phyloP scores from a whole-genome alignment of 2,797 vertebrate genomes.

The Echiichthys vipera region DNA sequence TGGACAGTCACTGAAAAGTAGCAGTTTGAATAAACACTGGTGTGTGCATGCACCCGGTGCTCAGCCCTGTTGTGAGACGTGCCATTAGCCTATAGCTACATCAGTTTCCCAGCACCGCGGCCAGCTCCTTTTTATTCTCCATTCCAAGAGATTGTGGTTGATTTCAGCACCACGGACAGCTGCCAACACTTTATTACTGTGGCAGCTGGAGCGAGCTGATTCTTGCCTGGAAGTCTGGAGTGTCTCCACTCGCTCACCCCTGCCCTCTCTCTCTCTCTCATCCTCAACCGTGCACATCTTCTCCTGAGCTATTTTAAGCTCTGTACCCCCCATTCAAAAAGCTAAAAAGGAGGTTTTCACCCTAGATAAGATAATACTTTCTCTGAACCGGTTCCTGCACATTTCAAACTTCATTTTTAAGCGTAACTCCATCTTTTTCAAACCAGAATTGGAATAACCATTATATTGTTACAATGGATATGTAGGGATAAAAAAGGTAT shows the following conservation, averaged over 20 bases:
- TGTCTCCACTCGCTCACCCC: slow-evolving; percentile 68
- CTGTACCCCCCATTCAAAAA: slow-evolving; percentile 34
- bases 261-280: no score
- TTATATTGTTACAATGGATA: not conserved
- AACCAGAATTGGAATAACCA: not conserved
- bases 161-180: slow-evolving; percentile 80
- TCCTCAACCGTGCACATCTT: slow-evolving; percentile 40
- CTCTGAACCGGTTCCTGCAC: slow-evolving; percentile 8
- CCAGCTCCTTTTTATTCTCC: slow-evolving; percentile 58
- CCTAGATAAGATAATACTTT: slow-evolving; percentile 31
- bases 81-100: slow-evolving; percentile 65
- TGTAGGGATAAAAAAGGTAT: not conserved
- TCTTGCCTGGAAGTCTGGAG: slow-evolving; percentile 68
- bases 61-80: slow-evolving; percentile 49
- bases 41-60: slow-evolving; percentile 62
- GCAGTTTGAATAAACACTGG: slow-evolving; percentile 42
- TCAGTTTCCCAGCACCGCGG: slow-evolving; percentile 62
- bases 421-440: not conserved
- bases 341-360: slow-evolving; percentile 28
- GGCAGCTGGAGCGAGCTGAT: slow-evolving; percentile 70
- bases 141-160: slow-evolving; percentile 63
- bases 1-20: slow-evolving; percentile 26
- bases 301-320: slow-evolving; percentile 59
- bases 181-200: slow-evolving; percentile 70
- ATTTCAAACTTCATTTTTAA: slow-evolving; percentile 5